Evolutionary conservation across 1,140 invertebrate species (phyloP).

Genomic region (Bombus haemorrhoidalis): DNA sequence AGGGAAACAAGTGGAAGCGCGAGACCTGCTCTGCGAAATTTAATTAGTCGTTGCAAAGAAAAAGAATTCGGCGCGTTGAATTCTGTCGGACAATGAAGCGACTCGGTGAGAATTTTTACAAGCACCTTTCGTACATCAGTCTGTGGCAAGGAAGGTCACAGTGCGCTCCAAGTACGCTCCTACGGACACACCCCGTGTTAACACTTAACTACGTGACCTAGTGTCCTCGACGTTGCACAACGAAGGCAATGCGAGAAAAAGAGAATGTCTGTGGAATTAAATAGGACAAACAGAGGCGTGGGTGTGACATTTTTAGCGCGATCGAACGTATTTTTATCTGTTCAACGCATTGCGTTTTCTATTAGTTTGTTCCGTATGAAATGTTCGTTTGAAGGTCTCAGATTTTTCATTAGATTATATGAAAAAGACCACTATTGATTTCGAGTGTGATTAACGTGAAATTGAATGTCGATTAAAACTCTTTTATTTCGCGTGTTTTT

Average conservation of each 20-base stretch:
- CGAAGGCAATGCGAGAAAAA: conserved; percentile 7
- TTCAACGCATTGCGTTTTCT: background rate
- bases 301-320: background rate
- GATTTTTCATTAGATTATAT: too few relatives aligned
- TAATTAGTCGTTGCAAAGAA: background rate
- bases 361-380: too few relatives aligned
- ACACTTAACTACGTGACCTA: conserved; percentile 56
- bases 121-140: conserved; percentile 49
- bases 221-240: conserved; percentile 51
- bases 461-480: too few relatives aligned
- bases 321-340: background rate
- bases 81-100: conserved; percentile 7
- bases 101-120: conserved; percentile 43
- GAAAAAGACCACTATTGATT: too few relatives aligned
- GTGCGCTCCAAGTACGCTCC: conserved; percentile 31
- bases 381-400: too few relatives aligned
- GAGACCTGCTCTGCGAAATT: background rate
- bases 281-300: conserved; percentile 40
- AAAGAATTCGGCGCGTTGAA: conserved; percentile 1
- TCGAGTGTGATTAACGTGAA: too few relatives aligned
- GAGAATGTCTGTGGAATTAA: conserved; percentile 25
- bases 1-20: background rate
- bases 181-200: conserved; percentile 48
- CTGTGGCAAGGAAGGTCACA: conserved; percentile 46
- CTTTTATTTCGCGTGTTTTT: too few relatives aligned